Evolutionary conservation across 2,113 vertebrate species (phyloP).

Genomic region (Gadus chalcogrammus): DNA sequence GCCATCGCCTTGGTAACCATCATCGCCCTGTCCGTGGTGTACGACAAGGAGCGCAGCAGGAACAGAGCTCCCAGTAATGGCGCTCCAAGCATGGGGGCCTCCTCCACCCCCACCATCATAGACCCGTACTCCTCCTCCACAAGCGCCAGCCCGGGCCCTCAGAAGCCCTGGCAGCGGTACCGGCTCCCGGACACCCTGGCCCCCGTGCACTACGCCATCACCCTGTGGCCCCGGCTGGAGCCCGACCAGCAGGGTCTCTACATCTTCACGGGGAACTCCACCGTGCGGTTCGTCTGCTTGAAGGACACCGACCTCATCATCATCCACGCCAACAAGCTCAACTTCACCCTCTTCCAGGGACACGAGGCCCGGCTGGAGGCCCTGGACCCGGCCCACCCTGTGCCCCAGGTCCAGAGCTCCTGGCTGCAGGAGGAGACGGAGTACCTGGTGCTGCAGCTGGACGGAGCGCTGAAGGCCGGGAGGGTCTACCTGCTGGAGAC

Average conservation of each 20-base stretch:
- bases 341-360: constrained; percentile 61
- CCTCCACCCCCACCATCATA: accelerated
- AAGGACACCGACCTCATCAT: constrained; percentile 78
- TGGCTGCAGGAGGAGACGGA: constrained; percentile 75
- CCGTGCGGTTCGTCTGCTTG: constrained; percentile 75
- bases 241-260: constrained; percentile 52
- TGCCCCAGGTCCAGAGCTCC: constrained; percentile 43
- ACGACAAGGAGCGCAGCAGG: constrained; percentile 75
- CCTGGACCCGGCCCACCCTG: accelerated
- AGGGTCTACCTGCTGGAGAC: constrained; percentile 72
- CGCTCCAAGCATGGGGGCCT: accelerated
- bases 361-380: constrained; percentile 35
- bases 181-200: constrained; percentile 76
- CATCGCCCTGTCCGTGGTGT: constrained; percentile 80
- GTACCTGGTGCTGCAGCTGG: constrained; percentile 82
- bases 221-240: constrained; percentile 78
- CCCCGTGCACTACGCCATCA: constrained; percentile 75
- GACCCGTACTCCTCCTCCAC: not conserved
- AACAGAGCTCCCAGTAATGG: constrained; percentile 21
- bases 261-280: constrained; percentile 79
- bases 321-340: constrained; percentile 88
- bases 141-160: not conserved
- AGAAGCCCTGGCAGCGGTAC: constrained; percentile 76
- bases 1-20: constrained; percentile 74
- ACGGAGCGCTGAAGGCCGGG: constrained; percentile 12